Conservation (phyloP, 2,888 invertebrate genomes). For the Cryptophagus acutangulus region DNA sequence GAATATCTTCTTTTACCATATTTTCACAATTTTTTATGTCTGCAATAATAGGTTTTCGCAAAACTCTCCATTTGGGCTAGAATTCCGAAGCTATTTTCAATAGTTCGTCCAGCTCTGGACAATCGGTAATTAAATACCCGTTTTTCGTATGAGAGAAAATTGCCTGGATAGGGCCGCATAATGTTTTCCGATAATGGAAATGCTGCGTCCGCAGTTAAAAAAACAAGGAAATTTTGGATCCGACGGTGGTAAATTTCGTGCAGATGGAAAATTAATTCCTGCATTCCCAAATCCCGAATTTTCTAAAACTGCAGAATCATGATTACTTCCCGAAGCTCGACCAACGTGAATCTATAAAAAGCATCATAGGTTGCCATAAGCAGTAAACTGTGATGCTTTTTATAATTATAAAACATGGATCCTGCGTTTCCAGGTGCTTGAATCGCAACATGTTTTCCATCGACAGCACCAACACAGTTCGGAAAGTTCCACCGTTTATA, state of each 20-base stretch:
- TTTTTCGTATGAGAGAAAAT: constrained; percentile 5
- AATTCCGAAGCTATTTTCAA: not conserved
- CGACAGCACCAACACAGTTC: constrained; percentile 17
- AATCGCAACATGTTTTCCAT: constrained; percentile 14
- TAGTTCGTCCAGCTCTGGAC: constrained; percentile 1
- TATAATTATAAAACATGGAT: constrained; percentile 18
- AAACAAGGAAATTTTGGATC: constrained; percentile 8
- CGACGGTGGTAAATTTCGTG: constrained; percentile 4
- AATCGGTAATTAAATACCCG: not conserved
- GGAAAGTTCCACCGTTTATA: constrained; percentile 13
- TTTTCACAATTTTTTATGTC: constrained; percentile 1
- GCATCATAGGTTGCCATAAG: constrained; percentile 16
- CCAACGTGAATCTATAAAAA: constrained; percentile 14
- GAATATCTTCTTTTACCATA: not conserved
- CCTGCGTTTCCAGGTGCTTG: constrained; percentile 11
- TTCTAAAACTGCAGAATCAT: constrained; percentile 14
- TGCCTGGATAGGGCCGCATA: constrained; percentile 14
- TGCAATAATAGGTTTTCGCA: not conserved
- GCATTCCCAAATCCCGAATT: constrained; percentile 10
- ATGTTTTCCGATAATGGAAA: constrained; percentile 16
- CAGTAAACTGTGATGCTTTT: constrained; percentile 15
- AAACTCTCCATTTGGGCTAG: not conserved
- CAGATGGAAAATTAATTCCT: constrained; percentile 9
- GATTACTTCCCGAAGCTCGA: constrained; percentile 13
- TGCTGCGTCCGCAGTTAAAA: constrained; percentile 18